Conservation (phyloP, 1,140 invertebrate genomes). For the Euglossa dilemma region DNA sequence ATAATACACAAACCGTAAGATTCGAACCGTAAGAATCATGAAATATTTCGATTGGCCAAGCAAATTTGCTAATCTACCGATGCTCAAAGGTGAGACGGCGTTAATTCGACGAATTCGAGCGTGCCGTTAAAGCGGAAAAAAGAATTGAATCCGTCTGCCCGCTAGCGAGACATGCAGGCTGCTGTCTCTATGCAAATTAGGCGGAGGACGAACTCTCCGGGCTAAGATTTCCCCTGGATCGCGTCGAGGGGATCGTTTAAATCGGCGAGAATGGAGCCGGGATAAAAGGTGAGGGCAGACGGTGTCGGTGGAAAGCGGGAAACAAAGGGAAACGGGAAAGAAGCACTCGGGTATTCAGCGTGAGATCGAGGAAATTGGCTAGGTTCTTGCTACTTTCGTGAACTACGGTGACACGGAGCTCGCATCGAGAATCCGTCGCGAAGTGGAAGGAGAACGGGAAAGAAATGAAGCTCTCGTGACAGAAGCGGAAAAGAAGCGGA, state of each 20-base stretch:
- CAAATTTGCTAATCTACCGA: too few relatives aligned
- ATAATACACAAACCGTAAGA: too few relatives aligned
- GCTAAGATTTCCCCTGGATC: conserved; percentile 8
- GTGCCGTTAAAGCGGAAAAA: background rate
- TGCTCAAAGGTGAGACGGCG: too few relatives aligned
- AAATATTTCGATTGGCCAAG: too few relatives aligned
- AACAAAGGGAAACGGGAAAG: conserved; percentile 38
- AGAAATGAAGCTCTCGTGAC: background rate
- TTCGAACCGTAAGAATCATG: too few relatives aligned
- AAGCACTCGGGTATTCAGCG: conserved; percentile 33
- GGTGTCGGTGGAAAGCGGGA: background rate
- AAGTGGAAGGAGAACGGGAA: too few relatives aligned
- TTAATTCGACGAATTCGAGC: background rate
- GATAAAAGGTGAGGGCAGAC: background rate
- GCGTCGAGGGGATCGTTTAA: conserved; percentile 26
- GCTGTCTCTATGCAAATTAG: conserved; percentile 9
- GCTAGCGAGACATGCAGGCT: background rate
- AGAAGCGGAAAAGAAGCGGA: background rate
- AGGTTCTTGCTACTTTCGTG: conserved; percentile 41
- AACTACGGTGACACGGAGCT: conserved; percentile 30
- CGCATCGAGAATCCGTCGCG: conserved; percentile 14
- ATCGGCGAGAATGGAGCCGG: conserved; percentile 3
- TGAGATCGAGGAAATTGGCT: conserved; percentile 45
- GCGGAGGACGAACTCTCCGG: background rate
- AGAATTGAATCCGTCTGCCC: background rate